Conservation (phyloP, 1,140 invertebrate species). For the Oryzaephilus surinamensis region DNA sequence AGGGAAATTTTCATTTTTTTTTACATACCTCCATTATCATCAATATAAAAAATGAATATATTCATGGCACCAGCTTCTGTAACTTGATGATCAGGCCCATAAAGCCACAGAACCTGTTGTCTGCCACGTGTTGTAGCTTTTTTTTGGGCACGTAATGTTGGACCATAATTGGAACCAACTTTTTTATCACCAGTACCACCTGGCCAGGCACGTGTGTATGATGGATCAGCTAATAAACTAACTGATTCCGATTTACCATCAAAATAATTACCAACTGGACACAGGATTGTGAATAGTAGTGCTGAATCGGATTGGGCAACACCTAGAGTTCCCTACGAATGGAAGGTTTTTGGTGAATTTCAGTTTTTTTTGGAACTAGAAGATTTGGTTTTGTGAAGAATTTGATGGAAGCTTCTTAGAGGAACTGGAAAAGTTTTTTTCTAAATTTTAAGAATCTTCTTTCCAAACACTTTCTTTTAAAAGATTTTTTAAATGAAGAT, state of each 20-base stretch:
- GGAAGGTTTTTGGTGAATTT: too few relatives aligned
- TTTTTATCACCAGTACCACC: conserved; percentile 91
- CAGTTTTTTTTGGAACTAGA: too few relatives aligned
- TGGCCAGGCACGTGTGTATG: conserved; percentile 83
- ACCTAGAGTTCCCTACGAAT: conserved; percentile 86
- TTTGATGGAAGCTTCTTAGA: too few relatives aligned
- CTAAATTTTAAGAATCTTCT: too few relatives aligned
- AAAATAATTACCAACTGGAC: conserved; percentile 62
- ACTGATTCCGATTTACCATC: conserved; percentile 26
- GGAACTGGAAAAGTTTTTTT: too few relatives aligned
- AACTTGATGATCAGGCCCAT: conserved; percentile 84
- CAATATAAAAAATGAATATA: conserved; percentile 81
- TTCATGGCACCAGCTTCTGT: conserved; percentile 99
- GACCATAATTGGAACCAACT: conserved; percentile 89
- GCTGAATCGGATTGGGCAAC: conserved; percentile 75
- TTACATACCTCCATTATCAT: conserved; percentile 77
- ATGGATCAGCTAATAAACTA: conserved; percentile 68
- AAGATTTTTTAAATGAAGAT: background rate
- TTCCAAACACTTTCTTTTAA: too few relatives aligned
- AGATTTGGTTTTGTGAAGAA: too few relatives aligned
- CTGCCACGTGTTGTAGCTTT: conserved; percentile 68
- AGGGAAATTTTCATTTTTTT: background rate
- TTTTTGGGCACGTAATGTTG: conserved; percentile 73
- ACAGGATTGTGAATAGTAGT: conserved; percentile 81
- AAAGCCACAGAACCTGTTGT: conserved; percentile 97